Conservation (phyloP, 2,888 invertebrate genomes). For the Lithodes maja region DNA sequence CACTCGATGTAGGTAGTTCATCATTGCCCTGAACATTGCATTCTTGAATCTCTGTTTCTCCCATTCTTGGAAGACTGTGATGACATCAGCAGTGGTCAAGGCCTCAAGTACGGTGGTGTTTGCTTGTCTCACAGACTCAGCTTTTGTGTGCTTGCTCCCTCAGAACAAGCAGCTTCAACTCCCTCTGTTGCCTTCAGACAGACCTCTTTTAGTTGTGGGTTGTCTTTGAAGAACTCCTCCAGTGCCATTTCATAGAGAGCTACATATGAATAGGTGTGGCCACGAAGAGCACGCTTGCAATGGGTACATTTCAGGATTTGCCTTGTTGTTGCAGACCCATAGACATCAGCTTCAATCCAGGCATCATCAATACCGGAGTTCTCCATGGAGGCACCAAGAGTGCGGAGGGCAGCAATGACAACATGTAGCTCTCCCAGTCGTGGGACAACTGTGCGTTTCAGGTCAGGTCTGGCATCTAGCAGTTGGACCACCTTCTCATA, state of each 20-base stretch:
- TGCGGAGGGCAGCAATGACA: conserved; percentile 43
- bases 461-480: conserved; percentile 48
- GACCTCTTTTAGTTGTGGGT: conserved; percentile 57
- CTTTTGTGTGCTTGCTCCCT: conserved; percentile 28
- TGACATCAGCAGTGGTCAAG: conserved; percentile 42
- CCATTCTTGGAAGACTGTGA: conserved; percentile 28
- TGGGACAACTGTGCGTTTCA: conserved; percentile 55
- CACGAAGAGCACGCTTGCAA: conserved; percentile 9
- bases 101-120: conserved; percentile 20
- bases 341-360: conserved; percentile 58
- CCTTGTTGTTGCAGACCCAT: conserved; percentile 62
- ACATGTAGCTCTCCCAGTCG: conserved; percentile 53
- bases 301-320: conserved; percentile 56
- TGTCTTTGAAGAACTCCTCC: conserved; percentile 64
- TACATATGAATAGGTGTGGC: conserved; percentile 50
- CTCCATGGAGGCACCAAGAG: conserved; percentile 37
- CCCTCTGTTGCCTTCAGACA: conserved; percentile 41
- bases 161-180: conserved; percentile 48
- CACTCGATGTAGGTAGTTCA: conserved; percentile 49
- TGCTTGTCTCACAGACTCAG: conserved; percentile 27
- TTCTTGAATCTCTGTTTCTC: conserved; percentile 47
- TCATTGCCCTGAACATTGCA: conserved; percentile 51
- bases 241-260: conserved; percentile 61
- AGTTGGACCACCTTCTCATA: conserved; percentile 57
- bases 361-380: conserved; percentile 65